phyloP scores from a whole-genome alignment of 2,797 vertebrate species.

The Aeoliscus strigatus region DNA sequence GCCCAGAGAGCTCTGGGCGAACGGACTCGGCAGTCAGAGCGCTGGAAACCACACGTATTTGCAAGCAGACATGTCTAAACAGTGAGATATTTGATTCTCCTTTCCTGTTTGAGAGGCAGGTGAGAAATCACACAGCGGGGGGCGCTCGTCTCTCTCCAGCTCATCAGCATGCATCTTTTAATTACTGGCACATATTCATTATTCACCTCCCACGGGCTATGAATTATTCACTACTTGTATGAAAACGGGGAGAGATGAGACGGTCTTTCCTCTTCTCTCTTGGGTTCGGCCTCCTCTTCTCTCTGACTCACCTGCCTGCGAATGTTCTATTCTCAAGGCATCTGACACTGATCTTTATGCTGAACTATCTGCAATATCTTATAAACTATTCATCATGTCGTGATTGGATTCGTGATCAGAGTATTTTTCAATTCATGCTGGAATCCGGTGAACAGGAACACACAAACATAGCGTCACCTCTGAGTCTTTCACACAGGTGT shows the following conservation, averaged over 20 bases:
- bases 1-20: conserved; percentile 2
- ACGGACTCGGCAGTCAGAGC: conserved; percentile 4
- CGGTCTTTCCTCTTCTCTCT: conserved; percentile 9
- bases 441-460: too few species aligned
- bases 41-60: conserved; percentile 3
- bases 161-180: conserved; percentile 65
- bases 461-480: too few species aligned
- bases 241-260: conserved; percentile 50
- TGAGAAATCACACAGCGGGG: conserved; percentile 50
- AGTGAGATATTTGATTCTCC: conserved; percentile 6
- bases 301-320: background rate
- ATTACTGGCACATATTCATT: conserved; percentile 69
- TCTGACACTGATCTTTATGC: too few species aligned
- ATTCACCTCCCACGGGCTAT: conserved; percentile 63
- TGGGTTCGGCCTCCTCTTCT: conserved; percentile 4
- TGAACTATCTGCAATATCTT: too few species aligned
- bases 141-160: conserved; percentile 39
- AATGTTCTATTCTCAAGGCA: conserved; percentile 4
- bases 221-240: conserved; percentile 67
- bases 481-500: too few species aligned
- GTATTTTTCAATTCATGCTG: too few species aligned
- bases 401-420: too few species aligned
- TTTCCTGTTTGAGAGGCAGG: conserved; percentile 19
- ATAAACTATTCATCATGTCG: too few species aligned
- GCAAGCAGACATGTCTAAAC: conserved; percentile 8